Evolutionary conservation across 2,797 vertebrate genomes (phyloP).

Genomic region (Sebastiscus albofasciatus): DNA sequence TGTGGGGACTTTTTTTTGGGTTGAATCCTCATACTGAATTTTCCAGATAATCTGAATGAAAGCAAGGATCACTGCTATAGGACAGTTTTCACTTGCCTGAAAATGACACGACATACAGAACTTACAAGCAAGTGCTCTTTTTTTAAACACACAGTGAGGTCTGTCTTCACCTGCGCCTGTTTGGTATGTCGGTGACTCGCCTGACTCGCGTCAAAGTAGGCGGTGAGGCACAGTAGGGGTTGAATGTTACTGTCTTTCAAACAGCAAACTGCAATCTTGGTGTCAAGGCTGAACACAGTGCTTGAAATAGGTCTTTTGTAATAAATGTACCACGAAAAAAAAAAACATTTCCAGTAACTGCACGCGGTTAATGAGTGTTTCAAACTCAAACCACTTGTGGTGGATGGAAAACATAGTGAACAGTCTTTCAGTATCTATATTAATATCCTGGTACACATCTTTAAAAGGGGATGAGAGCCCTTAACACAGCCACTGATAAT

Average conservation of each 20-base stretch:
- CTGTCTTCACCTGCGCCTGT: not conserved
- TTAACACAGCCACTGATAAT: not conserved
- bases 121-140: not conserved
- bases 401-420: not conserved
- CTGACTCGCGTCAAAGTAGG: not conserved
- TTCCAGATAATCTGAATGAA: not conserved
- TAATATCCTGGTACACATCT: not conserved
- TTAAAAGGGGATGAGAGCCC: not conserved
- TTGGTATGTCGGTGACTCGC: not conserved
- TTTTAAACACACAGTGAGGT: not conserved
- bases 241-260: conserved; percentile 17
- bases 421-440: not conserved
- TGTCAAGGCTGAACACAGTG: conserved; percentile 4
- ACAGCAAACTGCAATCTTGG: conserved; percentile 21
- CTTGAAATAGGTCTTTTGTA: not conserved
- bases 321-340: not conserved
- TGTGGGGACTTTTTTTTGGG: not conserved
- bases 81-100: not conserved
- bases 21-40: not conserved
- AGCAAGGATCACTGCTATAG: not conserved
- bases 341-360: not conserved
- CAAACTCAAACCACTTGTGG: not conserved
- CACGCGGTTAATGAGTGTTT: not conserved
- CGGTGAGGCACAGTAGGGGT: not conserved
- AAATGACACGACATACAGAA: not conserved